These are phyloP conservation scores for Bovichtus diacanthus DNA, from an alignment of 2,797 vertebrate species.

Conservation along the genomic window DNA sequence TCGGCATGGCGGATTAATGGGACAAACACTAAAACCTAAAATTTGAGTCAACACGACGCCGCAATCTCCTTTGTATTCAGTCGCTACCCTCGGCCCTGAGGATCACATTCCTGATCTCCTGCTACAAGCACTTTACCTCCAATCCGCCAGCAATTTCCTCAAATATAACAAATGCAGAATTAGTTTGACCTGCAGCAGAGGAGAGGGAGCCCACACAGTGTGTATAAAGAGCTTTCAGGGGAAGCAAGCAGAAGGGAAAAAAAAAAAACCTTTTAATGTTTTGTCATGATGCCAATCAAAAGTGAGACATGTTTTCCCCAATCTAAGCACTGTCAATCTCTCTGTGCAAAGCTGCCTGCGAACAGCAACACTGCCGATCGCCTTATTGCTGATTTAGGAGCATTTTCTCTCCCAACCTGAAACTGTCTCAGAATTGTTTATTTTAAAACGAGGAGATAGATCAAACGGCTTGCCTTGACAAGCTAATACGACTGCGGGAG, in stretches of 20 bases:
- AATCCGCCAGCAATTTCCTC: constrained; percentile 60
- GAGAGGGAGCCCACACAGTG: constrained; percentile 29
- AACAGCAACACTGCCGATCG: not conserved
- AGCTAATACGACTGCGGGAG: constrained; percentile 36
- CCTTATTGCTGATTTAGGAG: constrained; percentile 43
- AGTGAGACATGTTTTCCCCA: constrained; percentile 45
- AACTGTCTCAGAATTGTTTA: constrained; percentile 48
- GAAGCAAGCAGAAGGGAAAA: constrained; percentile 11
- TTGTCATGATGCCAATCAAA: constrained; percentile 61
- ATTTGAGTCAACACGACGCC: constrained; percentile 38
- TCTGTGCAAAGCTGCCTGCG: constrained; percentile 22
- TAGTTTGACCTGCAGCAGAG: constrained; percentile 66
- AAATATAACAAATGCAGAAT: constrained; percentile 71
- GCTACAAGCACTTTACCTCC: constrained; percentile 58
- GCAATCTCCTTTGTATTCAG: constrained; percentile 60
- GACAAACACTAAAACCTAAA: constrained; percentile 52
- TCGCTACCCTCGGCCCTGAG: constrained; percentile 1
- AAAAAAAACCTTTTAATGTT: constrained; percentile 40
- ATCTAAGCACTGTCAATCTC: constrained; percentile 48
- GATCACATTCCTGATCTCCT: constrained; percentile 62
- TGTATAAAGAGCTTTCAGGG: constrained; percentile 34
- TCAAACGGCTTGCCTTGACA: constrained; percentile 52
- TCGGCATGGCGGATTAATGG: constrained; percentile 57
- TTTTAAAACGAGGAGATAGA: constrained; percentile 50
- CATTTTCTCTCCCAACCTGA: constrained; percentile 25